Evolutionary conservation across 2,113 vertebrate species (phyloP).

Genomic region (Lanius ludovicianus): DNA sequence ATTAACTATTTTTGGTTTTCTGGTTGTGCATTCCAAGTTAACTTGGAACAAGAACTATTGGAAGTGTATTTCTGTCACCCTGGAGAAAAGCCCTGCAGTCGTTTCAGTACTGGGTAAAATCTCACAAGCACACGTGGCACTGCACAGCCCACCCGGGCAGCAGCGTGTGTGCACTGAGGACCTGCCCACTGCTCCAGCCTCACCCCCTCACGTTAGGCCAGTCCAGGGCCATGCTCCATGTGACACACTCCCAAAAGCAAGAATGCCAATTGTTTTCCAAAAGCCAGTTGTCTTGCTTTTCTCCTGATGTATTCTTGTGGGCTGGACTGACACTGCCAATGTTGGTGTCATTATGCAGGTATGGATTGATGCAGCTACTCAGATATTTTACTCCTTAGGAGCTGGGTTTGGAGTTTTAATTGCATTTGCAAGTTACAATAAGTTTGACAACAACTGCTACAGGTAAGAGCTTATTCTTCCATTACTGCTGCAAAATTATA

Average conservation of each 20-base stretch:
- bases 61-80: not conserved
- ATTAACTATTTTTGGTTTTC: constrained; percentile 21
- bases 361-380: constrained; percentile 97
- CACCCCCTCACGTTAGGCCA: not conserved
- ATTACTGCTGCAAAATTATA: not conserved
- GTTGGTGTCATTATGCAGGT: constrained; percentile 78
- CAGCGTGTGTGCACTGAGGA: not conserved
- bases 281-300: not conserved
- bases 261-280: not conserved
- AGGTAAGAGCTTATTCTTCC: constrained; percentile 77
- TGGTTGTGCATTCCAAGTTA: not conserved
- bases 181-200: not conserved
- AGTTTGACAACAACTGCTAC: constrained; percentile 99
- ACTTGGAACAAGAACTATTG: not conserved
- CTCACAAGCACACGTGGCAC: too few relatives aligned
- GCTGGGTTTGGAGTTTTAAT: constrained; percentile 97
- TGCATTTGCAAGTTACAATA: constrained; percentile 98
- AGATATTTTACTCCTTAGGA: constrained; percentile 98
- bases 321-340: not conserved
- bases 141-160: not conserved
- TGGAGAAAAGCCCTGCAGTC: not conserved
- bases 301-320: not conserved
- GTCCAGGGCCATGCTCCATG: not conserved
- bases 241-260: not conserved
- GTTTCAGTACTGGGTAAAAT: not conserved